Evolutionary conservation across 2,888 invertebrate species (phyloP).

Genomic region (Bursaphelenchus okinawaensis): DNA sequence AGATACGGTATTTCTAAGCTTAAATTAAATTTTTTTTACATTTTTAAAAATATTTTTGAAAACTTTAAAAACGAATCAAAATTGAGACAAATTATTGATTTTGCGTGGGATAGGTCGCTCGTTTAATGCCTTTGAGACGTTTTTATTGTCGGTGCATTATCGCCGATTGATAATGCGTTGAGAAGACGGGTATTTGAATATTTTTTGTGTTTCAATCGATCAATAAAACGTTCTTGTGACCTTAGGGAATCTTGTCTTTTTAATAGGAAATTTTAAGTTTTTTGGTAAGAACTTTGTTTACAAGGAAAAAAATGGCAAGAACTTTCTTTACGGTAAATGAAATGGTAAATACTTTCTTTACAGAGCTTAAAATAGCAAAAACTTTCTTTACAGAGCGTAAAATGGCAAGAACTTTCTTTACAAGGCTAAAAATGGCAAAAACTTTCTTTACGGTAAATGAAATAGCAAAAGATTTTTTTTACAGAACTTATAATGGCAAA

Average conservation of each 20-base stretch:
- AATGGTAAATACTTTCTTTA: background rate
- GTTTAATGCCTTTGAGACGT: background rate
- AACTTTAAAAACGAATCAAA: no score
- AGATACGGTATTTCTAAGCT: no score
- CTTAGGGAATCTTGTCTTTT: background rate
- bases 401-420: no score
- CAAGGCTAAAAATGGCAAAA: background rate
- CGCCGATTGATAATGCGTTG: background rate
- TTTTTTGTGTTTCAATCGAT: background rate
- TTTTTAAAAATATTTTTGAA: no score
- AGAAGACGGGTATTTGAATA: background rate
- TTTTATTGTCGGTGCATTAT: background rate
- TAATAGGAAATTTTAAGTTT: background rate
- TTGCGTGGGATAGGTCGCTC: background rate
- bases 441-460: no score
- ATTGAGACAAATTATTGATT: no score
- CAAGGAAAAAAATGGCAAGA: background rate
- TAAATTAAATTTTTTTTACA: no score
- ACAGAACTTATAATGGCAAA: no score
- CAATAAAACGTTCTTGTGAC: background rate
- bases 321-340: background rate
- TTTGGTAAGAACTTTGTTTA: background rate
- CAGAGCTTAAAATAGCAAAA: background rate
- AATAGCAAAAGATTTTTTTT: no score
- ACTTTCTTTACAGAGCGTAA: background rate